These are phyloP conservation scores for Pyrgus malvae DNA, from an alignment of 2,888 invertebrate species.

Conservation along the genomic window DNA sequence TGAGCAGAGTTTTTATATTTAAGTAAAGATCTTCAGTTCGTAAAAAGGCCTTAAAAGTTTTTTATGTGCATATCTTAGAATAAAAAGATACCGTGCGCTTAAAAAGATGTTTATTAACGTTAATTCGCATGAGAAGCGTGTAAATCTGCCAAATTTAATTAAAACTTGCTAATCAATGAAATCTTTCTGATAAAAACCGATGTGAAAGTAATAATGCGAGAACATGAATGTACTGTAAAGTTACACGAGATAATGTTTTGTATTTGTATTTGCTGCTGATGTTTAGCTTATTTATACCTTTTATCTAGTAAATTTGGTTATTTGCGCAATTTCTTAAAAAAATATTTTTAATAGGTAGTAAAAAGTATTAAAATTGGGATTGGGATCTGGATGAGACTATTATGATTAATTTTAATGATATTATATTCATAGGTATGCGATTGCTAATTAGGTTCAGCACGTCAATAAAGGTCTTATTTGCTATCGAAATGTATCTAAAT, in stretches of 20 bases:
- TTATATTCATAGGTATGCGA: too few relatives aligned
- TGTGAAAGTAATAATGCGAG: conserved; percentile 3
- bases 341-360: too few relatives aligned
- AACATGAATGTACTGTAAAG: neutral
- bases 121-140: neutral
- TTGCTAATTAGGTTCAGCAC: too few relatives aligned
- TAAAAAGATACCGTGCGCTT: conserved; percentile 1
- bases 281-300: too few relatives aligned
- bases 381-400: too few relatives aligned
- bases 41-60: neutral
- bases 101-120: conserved; percentile 7
- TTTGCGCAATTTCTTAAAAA: too few relatives aligned
- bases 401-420: too few relatives aligned
- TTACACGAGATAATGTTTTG: neutral
- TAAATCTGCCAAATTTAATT: conserved; percentile 17
- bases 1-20: neutral
- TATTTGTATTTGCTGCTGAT: neutral
- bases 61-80: neutral
- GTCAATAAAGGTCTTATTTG: too few relatives aligned
- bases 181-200: conserved; percentile 1
- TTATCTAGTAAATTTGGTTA: too few relatives aligned
- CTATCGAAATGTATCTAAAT: too few relatives aligned
- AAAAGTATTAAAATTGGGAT: too few relatives aligned
- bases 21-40: neutral
- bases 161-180: conserved; percentile 8